phyloP scores from a whole-genome alignment of 2,888 invertebrate genomes.

The Bursaphelenchus okinawaensis region DNA sequence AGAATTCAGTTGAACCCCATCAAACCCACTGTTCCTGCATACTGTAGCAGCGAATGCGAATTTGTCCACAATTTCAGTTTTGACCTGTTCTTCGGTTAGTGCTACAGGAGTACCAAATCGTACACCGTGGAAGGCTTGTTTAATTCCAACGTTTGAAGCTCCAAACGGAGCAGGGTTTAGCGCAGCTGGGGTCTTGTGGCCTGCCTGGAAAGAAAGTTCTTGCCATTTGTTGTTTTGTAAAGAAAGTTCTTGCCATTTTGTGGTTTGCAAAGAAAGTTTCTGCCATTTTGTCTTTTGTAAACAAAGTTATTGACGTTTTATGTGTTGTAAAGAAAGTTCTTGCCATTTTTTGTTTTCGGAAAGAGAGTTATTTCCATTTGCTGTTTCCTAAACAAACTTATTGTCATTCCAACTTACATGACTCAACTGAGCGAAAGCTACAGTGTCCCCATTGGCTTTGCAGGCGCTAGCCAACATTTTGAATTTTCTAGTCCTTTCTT shows the following conservation, averaged over 20 bases:
- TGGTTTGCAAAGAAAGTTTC: not conserved
- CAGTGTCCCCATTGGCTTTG: constrained; percentile 2
- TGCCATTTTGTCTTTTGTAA: not conserved
- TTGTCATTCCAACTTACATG: not conserved
- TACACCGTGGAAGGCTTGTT: constrained; percentile 12
- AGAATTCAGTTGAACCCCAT: constrained; percentile 42
- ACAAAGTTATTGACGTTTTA: too few relatives aligned
- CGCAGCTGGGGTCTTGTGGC: constrained; percentile 20
- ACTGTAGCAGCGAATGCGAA: not conserved
- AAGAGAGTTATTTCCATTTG: too few relatives aligned
- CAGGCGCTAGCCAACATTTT: not conserved
- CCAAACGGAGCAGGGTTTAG: constrained; percentile 24
- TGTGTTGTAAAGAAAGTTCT: too few relatives aligned
- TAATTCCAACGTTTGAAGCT: constrained; percentile 27
- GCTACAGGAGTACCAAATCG: not conserved
- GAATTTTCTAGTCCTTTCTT: constrained; percentile 17
- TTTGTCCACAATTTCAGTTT: not conserved
- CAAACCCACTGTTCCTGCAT: constrained; percentile 25
- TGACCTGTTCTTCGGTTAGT: not conserved
- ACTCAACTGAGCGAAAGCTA: constrained; percentile 21
- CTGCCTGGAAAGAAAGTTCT: constrained; percentile 19
- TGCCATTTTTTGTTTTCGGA: too few relatives aligned
- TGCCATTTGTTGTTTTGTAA: not conserved
- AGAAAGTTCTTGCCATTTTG: not conserved
- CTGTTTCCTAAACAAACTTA: too few relatives aligned